Evolutionary conservation across 1,140 invertebrate genomes (phyloP).

Genomic region (Drosophila kanapiae): DNA sequence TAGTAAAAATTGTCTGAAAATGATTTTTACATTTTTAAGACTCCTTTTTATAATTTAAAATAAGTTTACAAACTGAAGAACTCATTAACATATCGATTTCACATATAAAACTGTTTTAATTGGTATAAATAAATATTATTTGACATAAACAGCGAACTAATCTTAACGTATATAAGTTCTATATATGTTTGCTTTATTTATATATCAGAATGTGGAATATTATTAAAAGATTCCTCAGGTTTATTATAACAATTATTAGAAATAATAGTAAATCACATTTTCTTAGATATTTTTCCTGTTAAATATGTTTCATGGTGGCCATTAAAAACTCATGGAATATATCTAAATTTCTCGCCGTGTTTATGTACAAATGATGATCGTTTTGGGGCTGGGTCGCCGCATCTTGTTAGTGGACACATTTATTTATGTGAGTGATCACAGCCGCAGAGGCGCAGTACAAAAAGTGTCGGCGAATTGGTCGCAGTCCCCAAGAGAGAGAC

Average conservation of each 20-base stretch:
- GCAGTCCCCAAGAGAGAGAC: neutral
- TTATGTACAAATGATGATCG: constrained; percentile 35
- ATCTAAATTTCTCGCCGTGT: constrained; percentile 22
- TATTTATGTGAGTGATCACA: constrained; percentile 53
- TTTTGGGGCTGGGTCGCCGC: constrained; percentile 52
- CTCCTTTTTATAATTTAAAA: neutral
- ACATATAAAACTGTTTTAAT: neutral
- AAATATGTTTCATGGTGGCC: fast-evolving
- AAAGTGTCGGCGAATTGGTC: constrained; percentile 46
- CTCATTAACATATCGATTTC: neutral
- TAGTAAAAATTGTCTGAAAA: neutral
- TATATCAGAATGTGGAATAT: neutral
- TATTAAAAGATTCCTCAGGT: neutral
- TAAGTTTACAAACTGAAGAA: neutral
- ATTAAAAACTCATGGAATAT: neutral
- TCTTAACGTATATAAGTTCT: neutral
- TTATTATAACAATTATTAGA: too few relatives aligned
- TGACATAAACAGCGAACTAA: neutral
- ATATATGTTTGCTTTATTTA: neutral
- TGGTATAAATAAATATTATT: neutral
- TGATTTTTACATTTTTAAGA: neutral
- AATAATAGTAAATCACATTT: neutral
- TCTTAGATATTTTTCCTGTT: neutral
- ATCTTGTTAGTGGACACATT: constrained; percentile 42
- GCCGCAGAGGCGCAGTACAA: constrained; percentile 49